These are phyloP conservation scores for Halichoeres trimaculatus DNA, from an alignment of 2,113 vertebrate species.

Conservation along the genomic window DNA sequence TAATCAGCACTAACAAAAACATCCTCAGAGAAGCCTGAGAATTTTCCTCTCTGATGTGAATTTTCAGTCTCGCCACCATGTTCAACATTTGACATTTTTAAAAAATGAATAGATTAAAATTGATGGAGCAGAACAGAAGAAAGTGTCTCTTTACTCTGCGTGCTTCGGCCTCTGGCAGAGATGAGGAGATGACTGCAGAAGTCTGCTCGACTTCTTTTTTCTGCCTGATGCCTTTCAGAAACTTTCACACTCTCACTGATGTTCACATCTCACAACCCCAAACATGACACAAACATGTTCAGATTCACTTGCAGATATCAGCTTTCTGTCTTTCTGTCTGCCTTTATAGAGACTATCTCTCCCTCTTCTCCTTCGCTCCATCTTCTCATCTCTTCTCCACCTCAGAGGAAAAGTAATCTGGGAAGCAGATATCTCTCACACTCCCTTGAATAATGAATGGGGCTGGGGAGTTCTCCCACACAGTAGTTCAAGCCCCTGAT, in stretches of 20 bases:
- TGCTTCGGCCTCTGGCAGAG: neutral
- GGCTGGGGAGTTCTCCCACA: slow-evolving; percentile 60
- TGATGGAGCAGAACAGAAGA: neutral
- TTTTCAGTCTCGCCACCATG: too few relatives aligned
- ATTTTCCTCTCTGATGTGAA: too few relatives aligned
- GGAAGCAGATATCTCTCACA: slow-evolving; percentile 62
- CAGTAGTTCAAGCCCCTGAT: slow-evolving; percentile 58
- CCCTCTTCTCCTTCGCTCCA: neutral
- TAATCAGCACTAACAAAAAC: too few relatives aligned
- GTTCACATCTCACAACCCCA: neutral
- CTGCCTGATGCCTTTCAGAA: neutral
- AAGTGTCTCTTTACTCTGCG: neutral
- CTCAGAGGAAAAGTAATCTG: slow-evolving; percentile 55
- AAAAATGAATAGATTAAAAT: neutral
- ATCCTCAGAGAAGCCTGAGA: too few relatives aligned
- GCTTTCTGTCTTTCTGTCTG: neutral
- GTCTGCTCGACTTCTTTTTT: neutral
- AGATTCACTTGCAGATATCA: neutral
- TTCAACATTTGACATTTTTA: too few relatives aligned
- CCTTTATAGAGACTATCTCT: neutral
- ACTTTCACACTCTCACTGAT: neutral
- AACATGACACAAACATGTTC: neutral
- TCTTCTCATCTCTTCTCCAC: neutral
- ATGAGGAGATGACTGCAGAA: neutral
- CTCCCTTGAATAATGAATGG: slow-evolving; percentile 69